These are phyloP conservation scores for Agelaius phoeniceus DNA, from an alignment of 2,113 vertebrate species.

Conservation along the genomic window DNA sequence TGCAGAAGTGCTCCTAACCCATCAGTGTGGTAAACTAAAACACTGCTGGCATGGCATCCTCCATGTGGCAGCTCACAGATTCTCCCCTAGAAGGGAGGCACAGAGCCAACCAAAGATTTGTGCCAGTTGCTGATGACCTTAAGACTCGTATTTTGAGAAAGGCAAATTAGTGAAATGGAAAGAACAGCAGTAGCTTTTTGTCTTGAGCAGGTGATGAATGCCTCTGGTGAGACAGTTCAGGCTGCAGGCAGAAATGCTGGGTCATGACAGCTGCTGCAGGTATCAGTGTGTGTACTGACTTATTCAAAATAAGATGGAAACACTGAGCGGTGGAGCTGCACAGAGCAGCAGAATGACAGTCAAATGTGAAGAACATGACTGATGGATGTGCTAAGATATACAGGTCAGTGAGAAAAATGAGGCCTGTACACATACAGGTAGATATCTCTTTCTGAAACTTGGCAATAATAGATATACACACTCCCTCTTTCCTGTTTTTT, in stretches of 20 bases:
- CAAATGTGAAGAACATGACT: neutral
- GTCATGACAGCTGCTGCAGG: neutral
- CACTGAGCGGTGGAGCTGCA: neutral
- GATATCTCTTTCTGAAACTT: neutral
- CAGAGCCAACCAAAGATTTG: neutral
- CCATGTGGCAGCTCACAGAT: neutral
- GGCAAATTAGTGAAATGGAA: neutral
- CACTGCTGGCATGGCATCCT: neutral
- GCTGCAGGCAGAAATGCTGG: neutral
- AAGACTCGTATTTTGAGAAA: neutral
- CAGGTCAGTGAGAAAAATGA: neutral
- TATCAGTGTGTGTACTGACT: neutral
- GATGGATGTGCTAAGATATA: neutral
- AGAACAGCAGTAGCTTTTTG: neutral
- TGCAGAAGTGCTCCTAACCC: neutral
- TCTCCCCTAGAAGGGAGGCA: neutral
- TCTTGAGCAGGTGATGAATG: neutral
- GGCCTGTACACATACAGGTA: neutral
- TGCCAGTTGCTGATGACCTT: neutral
- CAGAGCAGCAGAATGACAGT: neutral
- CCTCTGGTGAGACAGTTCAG: neutral
- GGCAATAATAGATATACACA: neutral
- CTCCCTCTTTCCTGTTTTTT: neutral
- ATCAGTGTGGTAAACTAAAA: neutral
- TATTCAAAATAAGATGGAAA: neutral